A percentile compares a stretch with the other conserved stretches of the same genome.
These are phyloP conservation scores for Datnioides undecimradiatus DNA, from an alignment of 2,113 vertebrate species.

Conservation along the genomic window DNA sequence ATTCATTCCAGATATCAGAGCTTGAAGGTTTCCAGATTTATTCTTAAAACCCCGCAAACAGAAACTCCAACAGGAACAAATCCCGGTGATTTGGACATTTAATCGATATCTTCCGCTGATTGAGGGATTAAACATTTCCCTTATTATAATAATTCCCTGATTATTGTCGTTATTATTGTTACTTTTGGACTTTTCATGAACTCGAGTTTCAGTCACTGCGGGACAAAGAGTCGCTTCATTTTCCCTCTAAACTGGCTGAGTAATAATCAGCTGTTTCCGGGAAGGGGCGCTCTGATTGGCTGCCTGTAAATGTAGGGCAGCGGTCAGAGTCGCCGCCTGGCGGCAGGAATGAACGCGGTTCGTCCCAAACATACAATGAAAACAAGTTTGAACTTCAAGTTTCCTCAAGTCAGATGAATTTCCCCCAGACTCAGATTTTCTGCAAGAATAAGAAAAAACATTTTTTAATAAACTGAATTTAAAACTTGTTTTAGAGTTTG, in stretches of 20 bases:
- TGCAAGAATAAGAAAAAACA: neutral
- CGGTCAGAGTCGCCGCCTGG: neutral
- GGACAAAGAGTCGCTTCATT: neutral
- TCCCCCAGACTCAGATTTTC: no score
- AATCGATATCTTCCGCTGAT: no score
- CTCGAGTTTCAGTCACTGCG: neutral
- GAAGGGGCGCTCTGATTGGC: slow-evolving; percentile 7
- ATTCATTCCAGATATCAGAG: neutral
- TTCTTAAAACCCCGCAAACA: accelerated
- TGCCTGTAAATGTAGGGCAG: neutral
- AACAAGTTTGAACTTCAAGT: neutral
- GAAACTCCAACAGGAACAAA: neutral
- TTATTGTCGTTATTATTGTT: no score
- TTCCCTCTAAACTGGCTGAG: neutral
- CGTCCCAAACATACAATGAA: neutral
- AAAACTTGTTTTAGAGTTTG: no score
- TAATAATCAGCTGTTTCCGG: slow-evolving; percentile 24
- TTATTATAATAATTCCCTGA: no score
- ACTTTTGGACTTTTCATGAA: neutral
- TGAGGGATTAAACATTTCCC: no score
- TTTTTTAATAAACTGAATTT: no score
- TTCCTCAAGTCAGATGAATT: no score
- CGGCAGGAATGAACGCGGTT: neutral
- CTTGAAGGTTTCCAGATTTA: neutral
- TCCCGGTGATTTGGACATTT: no score